Evolutionary conservation across 2,888 invertebrate species (phyloP).

Genomic region (Sinodicranocentrus sp.): DNA sequence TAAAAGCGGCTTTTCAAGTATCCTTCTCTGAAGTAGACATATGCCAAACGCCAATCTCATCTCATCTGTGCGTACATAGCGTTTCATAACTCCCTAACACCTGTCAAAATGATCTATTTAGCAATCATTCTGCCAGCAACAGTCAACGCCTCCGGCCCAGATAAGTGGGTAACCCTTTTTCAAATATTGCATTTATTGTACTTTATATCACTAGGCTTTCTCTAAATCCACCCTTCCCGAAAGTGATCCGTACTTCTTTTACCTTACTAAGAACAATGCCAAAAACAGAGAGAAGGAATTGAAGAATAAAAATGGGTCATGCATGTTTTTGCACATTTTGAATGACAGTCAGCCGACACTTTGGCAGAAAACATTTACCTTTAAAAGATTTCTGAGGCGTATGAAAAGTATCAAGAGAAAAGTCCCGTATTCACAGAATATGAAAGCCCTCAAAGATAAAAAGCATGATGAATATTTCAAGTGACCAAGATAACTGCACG

Average conservation of each 20-base stretch:
- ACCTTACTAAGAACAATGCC: background rate
- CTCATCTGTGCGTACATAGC: background rate
- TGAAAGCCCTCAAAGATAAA: background rate
- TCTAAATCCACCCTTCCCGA: background rate
- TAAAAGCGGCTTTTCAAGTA: background rate
- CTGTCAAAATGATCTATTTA: too few relatives aligned
- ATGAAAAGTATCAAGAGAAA: background rate
- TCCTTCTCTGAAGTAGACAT: background rate
- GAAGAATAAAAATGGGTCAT: constrained; percentile 26
- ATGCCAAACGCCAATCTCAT: constrained; percentile 13
- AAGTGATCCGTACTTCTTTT: background rate
- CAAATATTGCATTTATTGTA: background rate
- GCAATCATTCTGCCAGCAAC: constrained; percentile 2
- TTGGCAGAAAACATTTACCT: constrained; percentile 29
- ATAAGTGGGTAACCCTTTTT: too few relatives aligned
- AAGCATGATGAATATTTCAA: constrained; percentile 16
- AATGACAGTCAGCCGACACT: constrained; percentile 32
- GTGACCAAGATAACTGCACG: background rate
- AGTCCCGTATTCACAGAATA: background rate
- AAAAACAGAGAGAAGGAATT: background rate
- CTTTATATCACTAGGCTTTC: too few relatives aligned
- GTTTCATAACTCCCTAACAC: background rate
- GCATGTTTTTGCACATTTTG: constrained; percentile 45
- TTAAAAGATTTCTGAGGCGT: background rate
- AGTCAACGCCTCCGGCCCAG: background rate